Evolutionary conservation across 1,140 invertebrate genomes (phyloP).

Genomic region (Trypoxylus dichotomus): DNA sequence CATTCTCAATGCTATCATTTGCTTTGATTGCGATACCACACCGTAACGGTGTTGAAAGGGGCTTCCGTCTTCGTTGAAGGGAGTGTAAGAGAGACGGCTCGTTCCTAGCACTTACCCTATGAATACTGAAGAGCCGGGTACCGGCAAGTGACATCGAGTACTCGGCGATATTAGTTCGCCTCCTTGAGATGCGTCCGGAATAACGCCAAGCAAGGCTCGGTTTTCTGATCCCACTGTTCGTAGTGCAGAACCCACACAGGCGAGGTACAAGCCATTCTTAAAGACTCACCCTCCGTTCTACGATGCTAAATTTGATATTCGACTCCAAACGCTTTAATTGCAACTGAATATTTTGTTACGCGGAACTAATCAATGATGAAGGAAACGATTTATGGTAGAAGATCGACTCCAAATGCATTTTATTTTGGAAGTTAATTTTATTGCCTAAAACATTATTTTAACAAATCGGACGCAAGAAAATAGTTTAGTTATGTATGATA

Average conservation of each 20-base stretch:
- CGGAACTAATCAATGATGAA: background rate
- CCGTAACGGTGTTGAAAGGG: background rate
- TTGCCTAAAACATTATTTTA: too few species aligned
- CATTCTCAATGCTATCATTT: background rate
- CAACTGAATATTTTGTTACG: background rate
- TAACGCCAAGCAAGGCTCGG: background rate
- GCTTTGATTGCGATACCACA: background rate
- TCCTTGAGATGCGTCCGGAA: constrained; percentile 27
- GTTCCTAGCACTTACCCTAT: constrained; percentile 37
- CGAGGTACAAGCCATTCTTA: background rate
- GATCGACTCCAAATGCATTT: too few species aligned
- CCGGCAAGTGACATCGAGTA: constrained; percentile 44
- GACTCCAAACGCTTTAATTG: background rate
- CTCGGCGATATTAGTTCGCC: constrained; percentile 39
- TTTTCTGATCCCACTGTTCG: background rate
- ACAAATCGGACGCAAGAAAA: too few species aligned
- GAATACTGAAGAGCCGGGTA: constrained; percentile 37
- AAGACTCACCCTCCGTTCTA: background rate
- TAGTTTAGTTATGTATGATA: too few species aligned
- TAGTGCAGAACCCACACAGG: background rate
- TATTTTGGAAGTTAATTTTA: too few species aligned
- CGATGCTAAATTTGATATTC: background rate
- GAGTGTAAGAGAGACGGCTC: constrained; percentile 15
- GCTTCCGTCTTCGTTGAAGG: background rate
- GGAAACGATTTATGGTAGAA: background rate